Percentiles rank a stretch among this genome's conserved stretches.
phyloP scores from a whole-genome alignment of 2,888 invertebrate species.

The Noctua pronuba region DNA sequence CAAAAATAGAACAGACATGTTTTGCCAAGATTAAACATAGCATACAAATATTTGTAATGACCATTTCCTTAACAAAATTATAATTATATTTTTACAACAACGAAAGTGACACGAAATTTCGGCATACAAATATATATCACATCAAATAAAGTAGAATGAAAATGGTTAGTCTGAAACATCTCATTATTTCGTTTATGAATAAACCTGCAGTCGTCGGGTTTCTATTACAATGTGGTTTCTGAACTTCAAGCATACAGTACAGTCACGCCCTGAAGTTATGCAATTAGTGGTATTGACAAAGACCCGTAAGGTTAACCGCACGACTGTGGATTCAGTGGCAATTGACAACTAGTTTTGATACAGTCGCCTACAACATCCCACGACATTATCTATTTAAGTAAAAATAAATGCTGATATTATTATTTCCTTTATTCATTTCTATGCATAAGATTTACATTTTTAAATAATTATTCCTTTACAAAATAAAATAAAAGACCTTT shows the following conservation, averaged over 20 bases:
- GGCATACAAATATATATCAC: no score
- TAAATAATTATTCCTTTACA: no score
- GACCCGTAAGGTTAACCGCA: conserved; percentile 39
- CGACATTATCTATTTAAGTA: background rate
- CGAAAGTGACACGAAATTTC: background rate
- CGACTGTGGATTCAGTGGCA: background rate
- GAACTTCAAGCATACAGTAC: conserved; percentile 36
- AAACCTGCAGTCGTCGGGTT: conserved; percentile 1
- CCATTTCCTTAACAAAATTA: no score
- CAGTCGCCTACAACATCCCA: background rate
- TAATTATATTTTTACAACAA: no score
- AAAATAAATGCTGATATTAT: background rate
- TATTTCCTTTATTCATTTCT: no score
- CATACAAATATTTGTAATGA: no score
- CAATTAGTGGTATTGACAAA: conserved; percentile 54
- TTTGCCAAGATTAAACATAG: no score
- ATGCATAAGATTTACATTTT: no score
- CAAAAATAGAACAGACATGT: no score
- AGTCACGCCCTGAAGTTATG: conserved; percentile 50
- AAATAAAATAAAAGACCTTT: no score
- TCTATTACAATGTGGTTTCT: conserved; percentile 25
- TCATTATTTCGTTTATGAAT: conserved; percentile 9
- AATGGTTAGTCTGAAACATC: background rate
- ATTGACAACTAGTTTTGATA: conserved; percentile 6
- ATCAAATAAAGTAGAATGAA: background rate